A percentile compares a stretch with the other conserved stretches of the same genome.
Conservation (phyloP, 2,888 invertebrate genomes). For the Morpho deidamia region DNA sequence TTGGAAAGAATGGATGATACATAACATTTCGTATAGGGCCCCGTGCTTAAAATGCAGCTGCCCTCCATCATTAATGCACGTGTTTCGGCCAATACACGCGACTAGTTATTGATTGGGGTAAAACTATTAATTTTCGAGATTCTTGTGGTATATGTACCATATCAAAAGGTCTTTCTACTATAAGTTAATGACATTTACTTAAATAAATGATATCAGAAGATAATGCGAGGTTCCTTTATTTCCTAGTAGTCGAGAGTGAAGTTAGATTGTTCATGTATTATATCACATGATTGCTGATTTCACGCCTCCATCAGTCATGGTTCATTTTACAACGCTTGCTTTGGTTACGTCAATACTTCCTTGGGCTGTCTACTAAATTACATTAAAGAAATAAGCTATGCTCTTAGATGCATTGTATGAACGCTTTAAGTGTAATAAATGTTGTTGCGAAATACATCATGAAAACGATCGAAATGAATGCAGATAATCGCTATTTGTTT, state of each 20-base stretch:
- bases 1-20: slow-evolving; percentile 1
- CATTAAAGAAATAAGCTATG: slow-evolving; percentile 36
- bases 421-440: not conserved
- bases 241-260: slow-evolving; percentile 14
- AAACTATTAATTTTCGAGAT: not conserved
- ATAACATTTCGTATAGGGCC: not conserved
- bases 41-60: slow-evolving; percentile 11
- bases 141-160: not conserved
- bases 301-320: slow-evolving; percentile 45
- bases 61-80: slow-evolving; percentile 4
- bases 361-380: slow-evolving; percentile 28
- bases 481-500: too few relatives aligned
- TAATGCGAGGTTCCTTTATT: not conserved
- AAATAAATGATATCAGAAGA: not conserved
- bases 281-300: slow-evolving; percentile 45
- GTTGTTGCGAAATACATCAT: not conserved
- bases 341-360: slow-evolving; percentile 33
- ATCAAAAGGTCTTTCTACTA: too few relatives aligned
- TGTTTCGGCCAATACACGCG: slow-evolving; percentile 2
- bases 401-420: not conserved
- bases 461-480: not conserved
- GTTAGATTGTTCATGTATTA: slow-evolving; percentile 30
- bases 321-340: slow-evolving; percentile 54
- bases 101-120: slow-evolving; percentile 1
- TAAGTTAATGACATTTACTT: too few relatives aligned